Evolutionary conservation across 2,113 vertebrate species (phyloP).

Genomic region (Cisticola juncidis): DNA sequence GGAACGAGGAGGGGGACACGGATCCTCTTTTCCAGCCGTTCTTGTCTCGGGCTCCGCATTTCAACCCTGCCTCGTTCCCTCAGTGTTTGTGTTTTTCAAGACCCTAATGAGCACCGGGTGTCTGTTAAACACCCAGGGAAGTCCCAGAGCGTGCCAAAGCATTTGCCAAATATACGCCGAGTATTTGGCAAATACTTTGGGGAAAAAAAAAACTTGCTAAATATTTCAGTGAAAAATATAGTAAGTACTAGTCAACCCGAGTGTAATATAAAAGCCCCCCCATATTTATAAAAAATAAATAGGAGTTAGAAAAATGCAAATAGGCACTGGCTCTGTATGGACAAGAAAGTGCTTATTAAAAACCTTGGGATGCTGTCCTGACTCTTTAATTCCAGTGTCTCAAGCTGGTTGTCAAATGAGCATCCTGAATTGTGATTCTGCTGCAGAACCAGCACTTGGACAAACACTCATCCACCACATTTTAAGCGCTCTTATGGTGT

Average conservation of each 20-base stretch:
- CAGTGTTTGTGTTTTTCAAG: not conserved
- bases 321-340: rapidly evolving
- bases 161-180: not conserved
- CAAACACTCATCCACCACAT: rapidly evolving
- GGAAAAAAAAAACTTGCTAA: not conserved
- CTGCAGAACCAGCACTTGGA: not conserved
- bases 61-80: not conserved
- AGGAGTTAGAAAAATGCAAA: not conserved
- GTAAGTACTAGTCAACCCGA: rapidly evolving
- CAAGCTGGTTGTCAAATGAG: not conserved
- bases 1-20: not conserved
- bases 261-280: too few species aligned
- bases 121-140: not conserved
- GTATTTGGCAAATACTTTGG: not conserved
- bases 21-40: not conserved
- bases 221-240: not conserved
- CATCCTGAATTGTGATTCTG: not conserved
- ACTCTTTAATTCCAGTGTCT: not conserved
- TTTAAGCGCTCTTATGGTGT: not conserved
- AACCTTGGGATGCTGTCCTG: not conserved
- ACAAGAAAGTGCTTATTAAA: not conserved
- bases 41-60: not conserved
- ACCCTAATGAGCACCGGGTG: not conserved
- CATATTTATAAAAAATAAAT: not conserved
- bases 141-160: not conserved